Evolutionary conservation across 2,888 invertebrate genomes (phyloP).

Genomic region (Pterostichus niger): DNA sequence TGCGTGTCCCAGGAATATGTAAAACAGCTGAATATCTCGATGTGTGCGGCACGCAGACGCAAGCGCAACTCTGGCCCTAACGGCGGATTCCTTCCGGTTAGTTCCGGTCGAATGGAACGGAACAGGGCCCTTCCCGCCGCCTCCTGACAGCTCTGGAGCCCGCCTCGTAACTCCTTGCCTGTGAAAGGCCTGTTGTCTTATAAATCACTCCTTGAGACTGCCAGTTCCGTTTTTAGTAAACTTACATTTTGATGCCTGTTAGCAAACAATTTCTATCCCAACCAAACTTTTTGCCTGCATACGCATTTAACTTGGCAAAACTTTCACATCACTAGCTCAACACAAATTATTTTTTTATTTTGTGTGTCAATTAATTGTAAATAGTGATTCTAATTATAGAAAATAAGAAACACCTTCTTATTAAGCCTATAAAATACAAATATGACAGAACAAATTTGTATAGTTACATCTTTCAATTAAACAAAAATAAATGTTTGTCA

Average conservation of each 20-base stretch:
- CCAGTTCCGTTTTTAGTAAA: constrained; percentile 50
- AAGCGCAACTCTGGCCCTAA: constrained; percentile 37
- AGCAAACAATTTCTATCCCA: constrained; percentile 40
- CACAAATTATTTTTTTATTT: too few species aligned
- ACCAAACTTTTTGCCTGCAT: background rate
- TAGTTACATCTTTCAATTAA: too few species aligned
- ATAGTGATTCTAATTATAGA: too few species aligned
- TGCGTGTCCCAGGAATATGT: constrained; percentile 49
- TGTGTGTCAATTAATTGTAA: too few species aligned
- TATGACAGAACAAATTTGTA: too few species aligned
- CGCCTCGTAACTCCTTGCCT: constrained; percentile 53
- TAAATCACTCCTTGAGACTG: constrained; percentile 36
- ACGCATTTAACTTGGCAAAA: constrained; percentile 10
- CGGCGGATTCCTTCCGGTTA: constrained; percentile 60
- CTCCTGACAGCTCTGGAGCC: constrained; percentile 16
- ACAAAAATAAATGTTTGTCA: too few species aligned
- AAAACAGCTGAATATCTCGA: constrained; percentile 14
- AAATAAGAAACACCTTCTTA: too few species aligned
- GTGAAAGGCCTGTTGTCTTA: constrained; percentile 49
- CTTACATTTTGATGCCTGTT: constrained; percentile 47
- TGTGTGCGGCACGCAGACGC: background rate
- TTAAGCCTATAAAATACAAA: too few species aligned
- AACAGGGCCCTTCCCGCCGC: constrained; percentile 24
- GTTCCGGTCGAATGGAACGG: constrained; percentile 58
- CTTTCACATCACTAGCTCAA: background rate